Percentiles rank a stretch among this genome's conserved stretches.
Evolutionary conservation across 2,113 vertebrate genomes (phyloP).

Genomic region (Cephalopterus ornatus): DNA sequence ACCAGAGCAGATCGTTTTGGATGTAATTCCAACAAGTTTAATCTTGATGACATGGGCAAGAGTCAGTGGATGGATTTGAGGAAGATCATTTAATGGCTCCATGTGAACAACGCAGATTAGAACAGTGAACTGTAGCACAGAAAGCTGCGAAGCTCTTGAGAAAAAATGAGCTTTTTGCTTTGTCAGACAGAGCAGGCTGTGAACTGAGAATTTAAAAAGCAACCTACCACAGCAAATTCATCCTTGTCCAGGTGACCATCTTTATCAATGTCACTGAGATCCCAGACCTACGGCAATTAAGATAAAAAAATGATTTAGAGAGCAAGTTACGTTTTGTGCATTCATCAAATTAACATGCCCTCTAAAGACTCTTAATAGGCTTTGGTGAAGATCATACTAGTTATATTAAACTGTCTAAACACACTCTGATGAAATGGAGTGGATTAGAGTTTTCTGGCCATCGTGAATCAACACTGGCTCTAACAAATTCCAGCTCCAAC

Average conservation of each 20-base stretch:
- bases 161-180: background rate
- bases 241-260: constrained; percentile 96
- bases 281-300: constrained; percentile 86
- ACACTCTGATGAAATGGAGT: background rate
- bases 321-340: background rate
- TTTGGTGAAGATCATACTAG: background rate
- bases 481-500: background rate
- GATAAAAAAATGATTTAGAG: background rate
- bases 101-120: background rate
- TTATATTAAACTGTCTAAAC: background rate
- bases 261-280: constrained; percentile 98
- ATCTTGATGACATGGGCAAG: background rate
- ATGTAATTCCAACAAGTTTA: background rate
- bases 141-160: background rate
- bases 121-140: background rate
- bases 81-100: background rate
- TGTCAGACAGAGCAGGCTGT: background rate
- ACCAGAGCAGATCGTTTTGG: background rate
- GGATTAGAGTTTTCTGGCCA: background rate
- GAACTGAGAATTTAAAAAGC: background rate
- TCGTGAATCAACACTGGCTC: background rate
- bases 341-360: background rate
- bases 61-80: background rate
- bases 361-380: background rate
- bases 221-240: constrained; percentile 95